Evolutionary conservation across 1,140 invertebrate species (phyloP).

Genomic region (Procambarus virginalis): DNA sequence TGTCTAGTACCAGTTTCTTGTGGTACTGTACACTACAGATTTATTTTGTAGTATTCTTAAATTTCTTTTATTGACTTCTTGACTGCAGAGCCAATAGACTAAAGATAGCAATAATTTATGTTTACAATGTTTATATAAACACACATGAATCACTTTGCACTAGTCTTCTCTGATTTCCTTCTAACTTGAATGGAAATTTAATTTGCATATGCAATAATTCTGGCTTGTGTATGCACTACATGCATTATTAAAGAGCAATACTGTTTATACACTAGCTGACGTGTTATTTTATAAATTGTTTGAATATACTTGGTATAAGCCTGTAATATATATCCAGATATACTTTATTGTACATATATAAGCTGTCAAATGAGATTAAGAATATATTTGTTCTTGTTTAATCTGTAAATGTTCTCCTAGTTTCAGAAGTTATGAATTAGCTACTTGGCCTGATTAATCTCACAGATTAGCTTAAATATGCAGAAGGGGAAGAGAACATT

Average conservation of each 20-base stretch:
- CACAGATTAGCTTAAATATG: neutral
- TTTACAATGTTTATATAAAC: conserved; percentile 47
- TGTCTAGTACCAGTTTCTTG: neutral
- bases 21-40: conserved; percentile 1
- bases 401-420: conserved; percentile 6
- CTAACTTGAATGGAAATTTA: conserved; percentile 50
- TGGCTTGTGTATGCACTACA: conserved; percentile 62
- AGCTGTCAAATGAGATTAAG: conserved; percentile 48
- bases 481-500: neutral
- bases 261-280: conserved; percentile 62
- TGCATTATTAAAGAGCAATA: conserved; percentile 65
- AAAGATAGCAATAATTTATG: conserved; percentile 63
- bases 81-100: conserved; percentile 21
- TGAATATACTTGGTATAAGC: conserved; percentile 46
- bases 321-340: conserved; percentile 62
- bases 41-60: conserved; percentile 13
- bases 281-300: conserved; percentile 68
- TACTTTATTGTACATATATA: conserved; percentile 57
- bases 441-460: conserved; percentile 6
- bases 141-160: conserved; percentile 60
- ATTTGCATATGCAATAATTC: conserved; percentile 63
- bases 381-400: conserved; percentile 40
- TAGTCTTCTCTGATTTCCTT: conserved; percentile 60
- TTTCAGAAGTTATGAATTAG: conserved; percentile 11
- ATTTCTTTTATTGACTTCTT: conserved; percentile 13